These are phyloP conservation scores for Pemphigus obesinymphae DNA, from an alignment of 1,140 invertebrate species.

Conservation along the genomic window DNA sequence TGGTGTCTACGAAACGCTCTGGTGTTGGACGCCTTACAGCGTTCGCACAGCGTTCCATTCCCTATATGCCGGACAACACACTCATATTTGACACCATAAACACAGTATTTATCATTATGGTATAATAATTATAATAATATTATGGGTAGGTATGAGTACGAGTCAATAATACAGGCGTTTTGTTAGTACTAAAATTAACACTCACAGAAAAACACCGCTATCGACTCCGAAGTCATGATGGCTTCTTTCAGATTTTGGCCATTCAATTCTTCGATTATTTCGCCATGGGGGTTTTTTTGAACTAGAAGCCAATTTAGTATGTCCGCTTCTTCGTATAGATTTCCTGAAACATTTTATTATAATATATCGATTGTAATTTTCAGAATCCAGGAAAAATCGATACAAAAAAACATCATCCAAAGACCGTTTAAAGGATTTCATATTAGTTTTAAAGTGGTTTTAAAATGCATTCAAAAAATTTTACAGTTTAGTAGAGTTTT, in stretches of 20 bases:
- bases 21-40: conserved; percentile 34
- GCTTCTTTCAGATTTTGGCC: conserved; percentile 73
- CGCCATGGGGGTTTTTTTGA: conserved; percentile 83
- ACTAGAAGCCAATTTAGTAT: conserved; percentile 84
- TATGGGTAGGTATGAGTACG: background rate
- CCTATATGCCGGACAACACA: conserved; percentile 28
- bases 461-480: too few relatives aligned
- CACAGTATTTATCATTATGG: conserved; percentile 4
- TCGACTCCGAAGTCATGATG: conserved; percentile 74
- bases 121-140: conserved; percentile 1
- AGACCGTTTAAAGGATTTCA: too few relatives aligned
- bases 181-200: conserved; percentile 6
- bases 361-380: too few relatives aligned
- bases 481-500: too few relatives aligned
- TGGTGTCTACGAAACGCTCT: conserved; percentile 30
- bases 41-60: conserved; percentile 34
- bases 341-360: too few relatives aligned
- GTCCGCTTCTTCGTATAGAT: conserved; percentile 82
- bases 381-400: too few relatives aligned
- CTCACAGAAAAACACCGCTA: conserved; percentile 93
- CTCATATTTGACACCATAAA: conserved; percentile 21
- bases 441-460: too few relatives aligned
- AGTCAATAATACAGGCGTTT: conserved; percentile 14
- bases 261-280: conserved; percentile 83
- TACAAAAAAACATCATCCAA: too few relatives aligned